Percentiles rank a stretch among this genome's conserved stretches.
Conservation (phyloP, 2,888 invertebrate species). For the Coelinius sp. region DNA sequence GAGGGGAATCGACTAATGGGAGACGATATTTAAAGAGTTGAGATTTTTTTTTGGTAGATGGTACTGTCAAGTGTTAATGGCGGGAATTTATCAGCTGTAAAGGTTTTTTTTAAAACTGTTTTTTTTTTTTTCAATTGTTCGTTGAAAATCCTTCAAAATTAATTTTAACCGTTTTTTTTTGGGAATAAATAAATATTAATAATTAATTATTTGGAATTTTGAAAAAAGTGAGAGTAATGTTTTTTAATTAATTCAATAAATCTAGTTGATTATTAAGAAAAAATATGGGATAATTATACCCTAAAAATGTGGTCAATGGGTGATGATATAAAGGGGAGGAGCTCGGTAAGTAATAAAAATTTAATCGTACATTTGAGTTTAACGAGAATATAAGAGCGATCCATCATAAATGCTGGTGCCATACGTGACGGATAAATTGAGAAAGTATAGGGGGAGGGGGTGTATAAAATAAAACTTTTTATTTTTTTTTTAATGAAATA, state of each 20-base stretch:
- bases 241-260: too few relatives aligned
- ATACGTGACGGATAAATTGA: neutral
- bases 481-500: neutral
- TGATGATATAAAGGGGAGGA: too few relatives aligned
- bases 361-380: neutral
- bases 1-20: neutral
- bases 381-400: conserved; percentile 17
- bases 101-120: neutral
- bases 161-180: too few relatives aligned
- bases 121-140: neutral
- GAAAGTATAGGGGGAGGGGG: neutral
- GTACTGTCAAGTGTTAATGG: neutral
- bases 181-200: neutral
- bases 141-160: neutral
- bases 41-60: neutral
- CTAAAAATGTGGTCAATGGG: too few relatives aligned
- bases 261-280: too few relatives aligned
- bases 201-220: too few relatives aligned
- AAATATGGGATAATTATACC: too few relatives aligned
- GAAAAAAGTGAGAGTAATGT: too few relatives aligned
- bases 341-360: too few relatives aligned
- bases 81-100: conserved; percentile 14
- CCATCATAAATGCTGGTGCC: neutral
- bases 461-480: neutral
- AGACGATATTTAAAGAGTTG: neutral